Conservation (phyloP, 2,797 vertebrate species). For the Siniperca undulata region DNA sequence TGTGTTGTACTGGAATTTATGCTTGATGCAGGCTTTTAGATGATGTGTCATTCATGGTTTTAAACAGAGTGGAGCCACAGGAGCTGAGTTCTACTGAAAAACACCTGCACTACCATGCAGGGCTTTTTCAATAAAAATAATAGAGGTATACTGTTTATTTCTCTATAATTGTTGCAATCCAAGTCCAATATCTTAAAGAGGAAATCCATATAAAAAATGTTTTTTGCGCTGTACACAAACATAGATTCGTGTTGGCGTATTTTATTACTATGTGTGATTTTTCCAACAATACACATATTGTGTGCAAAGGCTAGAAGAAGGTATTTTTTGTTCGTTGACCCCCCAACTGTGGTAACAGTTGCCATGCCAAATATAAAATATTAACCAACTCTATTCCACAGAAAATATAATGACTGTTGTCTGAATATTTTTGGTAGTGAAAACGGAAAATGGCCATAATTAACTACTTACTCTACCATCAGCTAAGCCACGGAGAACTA, state of each 20-base stretch:
- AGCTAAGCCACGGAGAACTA: neutral
- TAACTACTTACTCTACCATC: too few relatives aligned
- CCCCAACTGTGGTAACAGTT: neutral
- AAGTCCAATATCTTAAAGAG: neutral
- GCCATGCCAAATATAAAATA: neutral
- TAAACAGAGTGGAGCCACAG: conserved; percentile 43
- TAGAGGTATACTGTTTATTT: neutral
- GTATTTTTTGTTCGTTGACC: neutral
- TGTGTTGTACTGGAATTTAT: conserved; percentile 37
- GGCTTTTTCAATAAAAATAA: conserved; percentile 4
- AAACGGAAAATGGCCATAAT: neutral
- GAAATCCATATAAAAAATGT: too few relatives aligned
- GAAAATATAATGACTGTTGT: neutral
- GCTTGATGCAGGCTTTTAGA: conserved; percentile 52
- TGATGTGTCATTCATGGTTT: conserved; percentile 39
- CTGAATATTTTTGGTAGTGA: neutral
- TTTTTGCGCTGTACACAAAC: too few relatives aligned
- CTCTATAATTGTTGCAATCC: neutral
- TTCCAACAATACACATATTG: too few relatives aligned
- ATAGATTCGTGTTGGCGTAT: too few relatives aligned
- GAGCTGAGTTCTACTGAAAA: conserved; percentile 18
- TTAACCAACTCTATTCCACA: neutral
- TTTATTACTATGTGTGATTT: too few relatives aligned
- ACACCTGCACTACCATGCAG: neutral
- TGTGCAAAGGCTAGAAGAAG: too few relatives aligned